Conservation (phyloP, 2,113 vertebrate genomes). For the Grammomys dolichurus region DNA sequence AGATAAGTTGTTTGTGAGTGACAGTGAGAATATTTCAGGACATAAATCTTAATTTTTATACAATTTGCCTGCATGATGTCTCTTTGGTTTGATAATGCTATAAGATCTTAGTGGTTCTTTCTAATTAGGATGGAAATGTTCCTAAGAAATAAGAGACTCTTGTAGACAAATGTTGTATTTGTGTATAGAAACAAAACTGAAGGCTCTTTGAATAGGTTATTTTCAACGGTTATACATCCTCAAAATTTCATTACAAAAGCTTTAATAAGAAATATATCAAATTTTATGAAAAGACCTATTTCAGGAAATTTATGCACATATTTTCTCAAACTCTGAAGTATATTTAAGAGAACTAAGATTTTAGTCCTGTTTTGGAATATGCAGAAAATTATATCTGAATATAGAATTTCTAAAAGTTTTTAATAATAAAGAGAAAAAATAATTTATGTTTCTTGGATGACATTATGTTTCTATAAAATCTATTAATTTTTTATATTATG, state of each 20-base stretch:
- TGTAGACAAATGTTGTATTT: not conserved
- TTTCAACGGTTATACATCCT: not conserved
- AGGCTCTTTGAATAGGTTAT: not conserved
- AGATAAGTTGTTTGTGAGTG: not conserved
- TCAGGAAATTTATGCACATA: not conserved
- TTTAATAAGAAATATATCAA: not conserved
- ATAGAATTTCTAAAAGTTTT: not conserved
- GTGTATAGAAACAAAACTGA: not conserved
- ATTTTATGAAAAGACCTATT: not conserved
- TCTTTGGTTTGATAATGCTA: not conserved
- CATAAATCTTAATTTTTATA: not conserved
- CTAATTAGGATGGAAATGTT: not conserved
- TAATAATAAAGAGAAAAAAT: not conserved
- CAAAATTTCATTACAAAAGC: not conserved
- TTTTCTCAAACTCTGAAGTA: not conserved
- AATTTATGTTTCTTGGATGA: not conserved
- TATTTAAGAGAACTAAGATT: not conserved
- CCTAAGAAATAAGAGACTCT: not conserved
- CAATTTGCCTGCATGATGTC: not conserved
- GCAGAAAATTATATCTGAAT: not conserved
- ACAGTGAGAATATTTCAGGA: not conserved
- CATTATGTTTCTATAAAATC: not conserved
- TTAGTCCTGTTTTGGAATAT: not conserved
- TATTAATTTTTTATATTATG: not conserved
- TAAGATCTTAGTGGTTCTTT: conserved; percentile 16